Conservation (phyloP, 1,140 invertebrate genomes). For the Cotesia glomerata region DNA sequence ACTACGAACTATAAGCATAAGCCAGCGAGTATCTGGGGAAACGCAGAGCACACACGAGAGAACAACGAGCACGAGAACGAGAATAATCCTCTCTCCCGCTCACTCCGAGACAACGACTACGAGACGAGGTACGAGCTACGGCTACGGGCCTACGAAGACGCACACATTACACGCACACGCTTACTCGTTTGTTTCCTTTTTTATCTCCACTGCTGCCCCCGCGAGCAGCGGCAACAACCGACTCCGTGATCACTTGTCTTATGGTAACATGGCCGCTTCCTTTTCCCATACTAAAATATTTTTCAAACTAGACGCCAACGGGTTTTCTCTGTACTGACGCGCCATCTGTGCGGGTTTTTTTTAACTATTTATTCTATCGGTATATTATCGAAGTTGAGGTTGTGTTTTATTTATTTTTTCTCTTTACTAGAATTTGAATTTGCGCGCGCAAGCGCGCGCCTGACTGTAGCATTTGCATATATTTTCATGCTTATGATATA, state of each 20-base stretch:
- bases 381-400: no score
- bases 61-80: background rate
- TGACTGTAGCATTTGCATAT: no score
- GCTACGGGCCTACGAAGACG: background rate
- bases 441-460: no score
- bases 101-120: constrained; percentile 3
- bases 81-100: background rate
- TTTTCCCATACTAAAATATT: background rate
- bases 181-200: background rate
- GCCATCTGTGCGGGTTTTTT: no score
- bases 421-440: no score
- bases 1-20: background rate
- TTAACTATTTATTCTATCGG: no score
- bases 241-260: background rate
- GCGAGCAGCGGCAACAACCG: constrained; percentile 6
- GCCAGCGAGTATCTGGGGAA: background rate
- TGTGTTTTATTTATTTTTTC: no score
- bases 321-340: no score
- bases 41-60: constrained; percentile 8
- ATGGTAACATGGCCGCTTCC: constrained; percentile 5
- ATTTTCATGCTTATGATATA: no score
- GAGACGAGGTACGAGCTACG: no score
- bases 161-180: constrained; percentile 15
- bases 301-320: background rate
- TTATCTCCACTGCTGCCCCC: background rate